phyloP scores from a whole-genome alignment of 2,797 vertebrate genomes.

The Apogon hyalosoma region DNA sequence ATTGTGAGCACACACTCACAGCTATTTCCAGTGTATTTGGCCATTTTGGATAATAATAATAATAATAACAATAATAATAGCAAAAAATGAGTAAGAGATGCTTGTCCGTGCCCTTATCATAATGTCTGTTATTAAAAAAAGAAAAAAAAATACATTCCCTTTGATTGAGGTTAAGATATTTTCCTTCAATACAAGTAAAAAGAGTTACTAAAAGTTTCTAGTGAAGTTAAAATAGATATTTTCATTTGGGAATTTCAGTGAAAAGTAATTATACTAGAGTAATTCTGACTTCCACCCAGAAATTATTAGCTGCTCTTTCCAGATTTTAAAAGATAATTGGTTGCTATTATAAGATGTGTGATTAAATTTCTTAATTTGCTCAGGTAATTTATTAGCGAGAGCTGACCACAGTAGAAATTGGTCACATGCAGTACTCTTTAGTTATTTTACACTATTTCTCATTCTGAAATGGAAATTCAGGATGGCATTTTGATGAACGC shows the following conservation, averaged over 20 bases:
- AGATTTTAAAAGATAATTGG: conserved; percentile 51
- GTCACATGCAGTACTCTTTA: conserved; percentile 36
- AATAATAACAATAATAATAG: too few relatives aligned
- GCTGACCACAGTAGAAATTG: conserved; percentile 47
- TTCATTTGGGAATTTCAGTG: conserved; percentile 25
- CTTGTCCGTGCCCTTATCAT: neutral
- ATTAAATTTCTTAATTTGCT: conserved; percentile 61
- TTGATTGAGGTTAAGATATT: conserved; percentile 4
- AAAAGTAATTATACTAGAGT: conserved; percentile 27
- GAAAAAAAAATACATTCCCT: conserved; percentile 31
- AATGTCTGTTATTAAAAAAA: conserved; percentile 15
- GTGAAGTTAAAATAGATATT: conserved; percentile 8
- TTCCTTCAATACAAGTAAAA: conserved; percentile 10
- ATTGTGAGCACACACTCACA: neutral
- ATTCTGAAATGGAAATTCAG: conserved; percentile 27
- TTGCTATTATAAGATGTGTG: conserved; percentile 62
- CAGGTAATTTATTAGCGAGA: conserved; percentile 57
- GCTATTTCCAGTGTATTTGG: neutral
- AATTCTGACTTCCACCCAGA: conserved; percentile 32
- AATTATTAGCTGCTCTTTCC: conserved; percentile 35
- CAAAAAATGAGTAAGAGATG: too few relatives aligned
- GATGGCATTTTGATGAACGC: neutral
- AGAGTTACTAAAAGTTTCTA: neutral
- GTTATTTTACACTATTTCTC: conserved; percentile 3
- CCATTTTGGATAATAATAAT: neutral